Conservation (phyloP, 2,888 invertebrate species). For the Torymus auratus region DNA sequence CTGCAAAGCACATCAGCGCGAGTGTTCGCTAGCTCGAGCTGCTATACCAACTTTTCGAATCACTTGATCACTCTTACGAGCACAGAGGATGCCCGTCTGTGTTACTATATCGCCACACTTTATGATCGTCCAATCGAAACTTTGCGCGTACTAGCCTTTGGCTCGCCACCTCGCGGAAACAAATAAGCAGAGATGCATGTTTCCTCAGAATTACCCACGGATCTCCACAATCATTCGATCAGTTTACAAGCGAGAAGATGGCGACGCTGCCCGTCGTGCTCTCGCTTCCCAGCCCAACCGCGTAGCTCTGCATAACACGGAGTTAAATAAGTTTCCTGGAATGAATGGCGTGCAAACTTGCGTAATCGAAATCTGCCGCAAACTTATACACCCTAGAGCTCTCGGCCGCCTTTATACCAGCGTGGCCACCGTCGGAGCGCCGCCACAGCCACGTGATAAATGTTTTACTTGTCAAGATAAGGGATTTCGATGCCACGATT, state of each 20-base stretch:
- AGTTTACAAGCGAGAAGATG: conserved; percentile 34
- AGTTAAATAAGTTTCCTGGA: conserved; percentile 58
- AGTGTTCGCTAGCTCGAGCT: background rate
- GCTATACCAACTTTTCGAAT: conserved; percentile 48
- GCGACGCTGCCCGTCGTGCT: background rate
- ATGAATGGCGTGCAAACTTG: conserved; percentile 56
- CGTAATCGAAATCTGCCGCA: conserved; percentile 58
- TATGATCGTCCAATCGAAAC: conserved; percentile 57
- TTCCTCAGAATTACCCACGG: conserved; percentile 45
- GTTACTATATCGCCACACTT: conserved; percentile 23
- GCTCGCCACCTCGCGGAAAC: conserved; percentile 5
- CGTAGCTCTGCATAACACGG: conserved; percentile 18
- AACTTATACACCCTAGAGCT: conserved; percentile 27
- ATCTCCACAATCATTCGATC: conserved; percentile 54
- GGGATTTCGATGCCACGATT: conserved; percentile 33
- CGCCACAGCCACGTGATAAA: conserved; percentile 34
- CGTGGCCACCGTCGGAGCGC: background rate
- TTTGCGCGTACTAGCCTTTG: conserved; percentile 15
- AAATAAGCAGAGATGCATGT: conserved; percentile 52
- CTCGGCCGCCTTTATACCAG: too few relatives aligned
- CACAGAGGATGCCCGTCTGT: too few relatives aligned
- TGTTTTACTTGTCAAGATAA: conserved; percentile 48
- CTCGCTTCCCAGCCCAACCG: background rate
- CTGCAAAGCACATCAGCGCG: conserved; percentile 31
- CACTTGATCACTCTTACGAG: conserved; percentile 52